A percentile compares a stretch with the other conserved stretches of the same genome.
These are phyloP conservation scores for Dendrolimus houi DNA, from an alignment of 2,888 invertebrate species.

Conservation along the genomic window DNA sequence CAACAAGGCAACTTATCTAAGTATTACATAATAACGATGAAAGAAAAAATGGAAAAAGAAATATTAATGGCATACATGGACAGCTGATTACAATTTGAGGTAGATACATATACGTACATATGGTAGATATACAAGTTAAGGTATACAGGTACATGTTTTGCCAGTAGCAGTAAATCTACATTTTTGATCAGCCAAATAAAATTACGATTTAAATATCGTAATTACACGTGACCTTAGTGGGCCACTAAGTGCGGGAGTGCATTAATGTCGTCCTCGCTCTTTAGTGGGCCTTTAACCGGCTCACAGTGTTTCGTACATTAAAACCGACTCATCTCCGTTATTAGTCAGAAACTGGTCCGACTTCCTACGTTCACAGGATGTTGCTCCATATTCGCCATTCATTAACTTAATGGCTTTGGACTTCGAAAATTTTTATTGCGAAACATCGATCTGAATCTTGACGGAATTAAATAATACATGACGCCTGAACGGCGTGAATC, in stretches of 20 bases:
- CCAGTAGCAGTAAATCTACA: constrained; percentile 3
- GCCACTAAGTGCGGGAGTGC: constrained; percentile 35
- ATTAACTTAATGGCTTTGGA: constrained; percentile 54
- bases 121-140: too few relatives aligned
- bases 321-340: constrained; percentile 52
- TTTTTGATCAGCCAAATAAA: constrained; percentile 19
- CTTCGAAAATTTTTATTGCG: constrained; percentile 49
- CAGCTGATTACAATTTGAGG: too few relatives aligned
- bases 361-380: constrained; percentile 66
- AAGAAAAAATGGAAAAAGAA: too few relatives aligned
- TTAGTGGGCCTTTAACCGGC: constrained; percentile 20
- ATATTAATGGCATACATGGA: too few relatives aligned
- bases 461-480: constrained; percentile 6
- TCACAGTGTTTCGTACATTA: constrained; percentile 14
- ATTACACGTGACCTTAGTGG: constrained; percentile 32
- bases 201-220: constrained; percentile 26
- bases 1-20: too few relatives aligned
- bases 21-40: too few relatives aligned
- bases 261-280: constrained; percentile 56
- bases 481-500: constrained; percentile 10
- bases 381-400: constrained; percentile 67
- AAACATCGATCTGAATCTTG: constrained; percentile 38
- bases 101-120: too few relatives aligned
- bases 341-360: constrained; percentile 60
- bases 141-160: not conserved